Evolutionary conservation across 2,113 vertebrate genomes (phyloP).

Genomic region (Hemibagrus wyckioides): DNA sequence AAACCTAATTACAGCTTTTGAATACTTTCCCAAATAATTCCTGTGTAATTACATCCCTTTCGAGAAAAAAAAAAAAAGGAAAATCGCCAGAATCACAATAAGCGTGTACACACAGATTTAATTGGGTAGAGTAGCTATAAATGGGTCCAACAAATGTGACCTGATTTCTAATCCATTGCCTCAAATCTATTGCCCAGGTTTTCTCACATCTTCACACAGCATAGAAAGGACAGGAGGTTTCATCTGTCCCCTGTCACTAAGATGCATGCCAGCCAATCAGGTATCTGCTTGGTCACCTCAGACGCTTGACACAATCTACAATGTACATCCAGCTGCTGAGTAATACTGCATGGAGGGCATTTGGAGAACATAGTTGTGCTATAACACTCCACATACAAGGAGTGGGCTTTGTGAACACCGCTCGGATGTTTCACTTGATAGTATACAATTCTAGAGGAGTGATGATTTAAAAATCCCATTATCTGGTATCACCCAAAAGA

Average conservation of each 20-base stretch:
- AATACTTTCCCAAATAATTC: slow-evolving; percentile 16
- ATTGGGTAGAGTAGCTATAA: slow-evolving; percentile 6
- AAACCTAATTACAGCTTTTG: slow-evolving; percentile 25
- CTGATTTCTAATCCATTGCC: slow-evolving; percentile 17
- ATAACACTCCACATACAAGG: background rate
- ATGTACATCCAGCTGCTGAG: slow-evolving; percentile 29
- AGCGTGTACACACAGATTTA: slow-evolving; percentile 32
- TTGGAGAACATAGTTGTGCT: background rate
- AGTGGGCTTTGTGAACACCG: slow-evolving; percentile 17
- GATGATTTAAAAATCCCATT: background rate
- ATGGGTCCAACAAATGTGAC: slow-evolving; percentile 6
- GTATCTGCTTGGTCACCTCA: slow-evolving; percentile 10
- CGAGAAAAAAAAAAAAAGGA: background rate
- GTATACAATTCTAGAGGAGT: background rate
- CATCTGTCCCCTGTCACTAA: background rate
- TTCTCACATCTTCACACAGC: background rate
- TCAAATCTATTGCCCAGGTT: slow-evolving; percentile 1
- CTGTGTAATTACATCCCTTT: slow-evolving; percentile 18
- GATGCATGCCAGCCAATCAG: slow-evolving; percentile 25
- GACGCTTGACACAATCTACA: background rate
- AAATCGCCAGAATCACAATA: slow-evolving; percentile 17
- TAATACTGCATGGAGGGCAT: slow-evolving; percentile 9
- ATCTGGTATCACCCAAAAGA: background rate
- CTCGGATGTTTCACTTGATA: background rate
- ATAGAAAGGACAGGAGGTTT: slow-evolving; percentile 7